Conservation (phyloP, 2,113 vertebrate genomes). For the Potamarius usumacintae region DNA sequence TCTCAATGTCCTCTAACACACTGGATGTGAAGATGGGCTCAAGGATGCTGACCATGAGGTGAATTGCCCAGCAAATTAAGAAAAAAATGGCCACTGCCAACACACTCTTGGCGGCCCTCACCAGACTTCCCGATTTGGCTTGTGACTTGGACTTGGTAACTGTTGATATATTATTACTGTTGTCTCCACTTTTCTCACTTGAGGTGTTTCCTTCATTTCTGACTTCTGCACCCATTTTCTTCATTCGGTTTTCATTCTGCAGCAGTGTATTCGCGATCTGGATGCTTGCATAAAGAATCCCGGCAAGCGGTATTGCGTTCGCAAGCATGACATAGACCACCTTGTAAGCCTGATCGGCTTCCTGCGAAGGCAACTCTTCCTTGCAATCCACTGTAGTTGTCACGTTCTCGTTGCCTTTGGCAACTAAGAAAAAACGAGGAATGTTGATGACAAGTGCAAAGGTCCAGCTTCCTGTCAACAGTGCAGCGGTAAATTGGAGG, state of each 20-base stretch:
- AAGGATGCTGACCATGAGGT: conserved; percentile 67
- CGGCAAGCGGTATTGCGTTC: conserved; percentile 65
- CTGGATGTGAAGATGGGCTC: conserved; percentile 60
- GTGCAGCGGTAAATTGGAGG: conserved; percentile 52
- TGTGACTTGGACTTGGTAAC: conserved; percentile 27
- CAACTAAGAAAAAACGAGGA: conserved; percentile 62
- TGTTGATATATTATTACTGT: background rate
- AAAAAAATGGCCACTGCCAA: conserved; percentile 72
- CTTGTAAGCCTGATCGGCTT: conserved; percentile 58
- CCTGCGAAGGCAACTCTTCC: conserved; percentile 54
- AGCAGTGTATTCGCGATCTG: conserved; percentile 69
- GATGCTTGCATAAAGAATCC: conserved; percentile 59
- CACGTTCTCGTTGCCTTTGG: conserved; percentile 23
- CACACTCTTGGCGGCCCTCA: conserved; percentile 74
- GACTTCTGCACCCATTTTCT: conserved; percentile 12
- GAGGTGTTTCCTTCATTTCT: background rate
- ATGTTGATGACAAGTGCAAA: conserved; percentile 62
- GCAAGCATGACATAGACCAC: conserved; percentile 64
- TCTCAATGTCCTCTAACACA: conserved; percentile 63
- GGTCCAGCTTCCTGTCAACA: conserved; percentile 69
- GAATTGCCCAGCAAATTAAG: conserved; percentile 72
- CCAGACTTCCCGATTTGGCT: conserved; percentile 58
- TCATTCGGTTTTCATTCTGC: conserved; percentile 61
- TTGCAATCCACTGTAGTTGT: conserved; percentile 55
- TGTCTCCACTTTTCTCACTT: background rate